Base-by-base conservation (phyloP, 1,140 invertebrate genomes). In the Dendrolimus punctatus region DNA sequence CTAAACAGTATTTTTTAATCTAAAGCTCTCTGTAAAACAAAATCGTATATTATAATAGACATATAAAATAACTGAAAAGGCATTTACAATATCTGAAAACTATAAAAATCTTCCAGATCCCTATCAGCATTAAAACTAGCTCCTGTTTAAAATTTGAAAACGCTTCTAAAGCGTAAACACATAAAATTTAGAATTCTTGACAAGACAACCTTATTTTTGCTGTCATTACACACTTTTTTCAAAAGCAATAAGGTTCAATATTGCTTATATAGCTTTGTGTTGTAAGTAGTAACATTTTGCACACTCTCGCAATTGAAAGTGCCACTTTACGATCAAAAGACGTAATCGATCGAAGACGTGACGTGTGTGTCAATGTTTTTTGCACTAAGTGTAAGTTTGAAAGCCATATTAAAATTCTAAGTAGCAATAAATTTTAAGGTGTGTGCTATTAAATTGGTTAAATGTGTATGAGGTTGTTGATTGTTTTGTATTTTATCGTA, bases 271-370 rank as follows among this genome's bases (percentile, higher is more conserved):
- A 1, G 23, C 6, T 23, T 23, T 23, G 23, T 23, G 23, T 23
- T 5, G 40, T 7, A 9, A 40, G 6, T 39, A 37, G 6, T 37
- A 6, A 43, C 51, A 52, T 9, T 45, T 56, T 57, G 52, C 55
- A 52, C 49, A 39, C 37, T 47, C 9, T 51, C 40, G 40, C 56
- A 59, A 65, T 62, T 53, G 62, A 58, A 64, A 66, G 60, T 60
- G 65, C 57, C 57, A 65, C 48, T 73, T 71, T 73, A 71, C 65
- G 68, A 71, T 61, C 50, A 43, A 42, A 51, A 39, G 40, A 1
- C 42, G 57, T 62, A 62, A 68, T 68, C 68, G 61, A 68, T 66
- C 50, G 56, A 39, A 39, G 6, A 71, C 68, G 68, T 68, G 71
- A 66, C 51, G 53, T 41, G 66, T 60, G 45, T 73, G 53, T 63